These are phyloP conservation scores for Stichodactyla mertensii DNA, from an alignment of 64 coral and sea anemone genomes.

Conservation along the genomic window DNA sequence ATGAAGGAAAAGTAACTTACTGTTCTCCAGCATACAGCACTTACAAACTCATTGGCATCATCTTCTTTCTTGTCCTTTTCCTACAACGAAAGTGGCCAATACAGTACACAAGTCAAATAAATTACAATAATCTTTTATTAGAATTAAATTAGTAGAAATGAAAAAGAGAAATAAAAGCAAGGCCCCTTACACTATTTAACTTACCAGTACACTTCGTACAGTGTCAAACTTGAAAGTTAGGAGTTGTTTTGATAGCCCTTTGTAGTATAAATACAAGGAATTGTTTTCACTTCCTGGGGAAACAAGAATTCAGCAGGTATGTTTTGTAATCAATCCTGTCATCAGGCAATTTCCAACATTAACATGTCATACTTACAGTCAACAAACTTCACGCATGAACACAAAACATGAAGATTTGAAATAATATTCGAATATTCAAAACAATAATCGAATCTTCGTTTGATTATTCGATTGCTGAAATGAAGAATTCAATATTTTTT, in stretches of 20 bases:
- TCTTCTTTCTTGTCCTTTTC: constrained; percentile 99
- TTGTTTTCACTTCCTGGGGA: constrained; percentile 95
- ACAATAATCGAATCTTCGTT: no score
- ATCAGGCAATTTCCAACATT: not conserved
- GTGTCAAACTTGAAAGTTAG: constrained; percentile 96
- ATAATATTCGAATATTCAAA: no score
- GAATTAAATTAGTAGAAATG: no score
- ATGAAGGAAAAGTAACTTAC: constrained; percentile 29
- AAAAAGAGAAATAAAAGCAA: not conserved
- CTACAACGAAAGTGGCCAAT: constrained; percentile 23
- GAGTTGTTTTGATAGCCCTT: constrained; percentile 91
- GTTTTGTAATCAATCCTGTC: not conserved
- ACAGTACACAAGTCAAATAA: not conserved
- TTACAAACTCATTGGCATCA: constrained; percentile 98
- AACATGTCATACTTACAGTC: no score
- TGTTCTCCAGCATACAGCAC: constrained; percentile 99
- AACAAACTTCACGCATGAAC: no score
- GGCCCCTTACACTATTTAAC: not conserved
- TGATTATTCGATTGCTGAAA: no score
- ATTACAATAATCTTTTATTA: no score
- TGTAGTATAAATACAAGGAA: constrained; percentile 97
- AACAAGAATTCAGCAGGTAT: not conserved
- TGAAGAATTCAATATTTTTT: no score
- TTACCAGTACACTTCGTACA: constrained; percentile 90
- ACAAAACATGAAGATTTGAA: no score